These are phyloP conservation scores for Pseudeuparius sepicola DNA, from an alignment of 2,888 invertebrate genomes.

Conservation along the genomic window DNA sequence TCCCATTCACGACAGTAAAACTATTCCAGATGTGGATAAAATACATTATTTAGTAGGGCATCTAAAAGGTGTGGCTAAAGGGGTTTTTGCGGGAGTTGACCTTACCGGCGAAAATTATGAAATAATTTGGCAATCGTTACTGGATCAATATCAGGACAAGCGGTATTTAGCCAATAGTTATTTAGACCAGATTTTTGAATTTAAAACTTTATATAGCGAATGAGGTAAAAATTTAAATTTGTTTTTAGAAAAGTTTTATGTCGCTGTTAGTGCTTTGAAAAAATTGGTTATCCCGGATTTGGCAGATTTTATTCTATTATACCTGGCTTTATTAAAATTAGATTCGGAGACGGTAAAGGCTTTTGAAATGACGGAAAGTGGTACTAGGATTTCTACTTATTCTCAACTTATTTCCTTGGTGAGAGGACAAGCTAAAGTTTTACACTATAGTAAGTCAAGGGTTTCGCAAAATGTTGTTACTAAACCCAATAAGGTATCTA, in stretches of 20 bases:
- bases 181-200: conserved; percentile 6
- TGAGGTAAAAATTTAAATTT: conserved; percentile 8
- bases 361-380: neutral
- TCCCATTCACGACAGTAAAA: conserved; percentile 1
- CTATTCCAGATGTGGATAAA: neutral
- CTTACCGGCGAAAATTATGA: conserved; percentile 1
- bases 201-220: conserved; percentile 10
- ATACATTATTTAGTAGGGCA: neutral
- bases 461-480: too few species aligned
- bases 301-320: conserved; percentile 7
- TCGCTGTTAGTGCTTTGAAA: conserved; percentile 7
- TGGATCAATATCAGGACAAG: conserved; percentile 1
- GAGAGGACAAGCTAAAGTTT: conserved; percentile 2
- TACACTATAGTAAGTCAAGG: neutral
- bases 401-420: neutral
- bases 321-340: neutral
- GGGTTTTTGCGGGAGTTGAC: neutral
- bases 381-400: conserved; percentile 1
- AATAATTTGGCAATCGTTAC: neutral
- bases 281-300: conserved; percentile 9
- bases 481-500: too few species aligned
- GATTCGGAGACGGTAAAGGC: conserved; percentile 1
- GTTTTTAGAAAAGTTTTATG: conserved; percentile 15
- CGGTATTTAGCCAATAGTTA: conserved; percentile 1
- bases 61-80: neutral